Evolutionary conservation across 2,888 invertebrate species (phyloP).

Genomic region (Polietes domitor): DNA sequence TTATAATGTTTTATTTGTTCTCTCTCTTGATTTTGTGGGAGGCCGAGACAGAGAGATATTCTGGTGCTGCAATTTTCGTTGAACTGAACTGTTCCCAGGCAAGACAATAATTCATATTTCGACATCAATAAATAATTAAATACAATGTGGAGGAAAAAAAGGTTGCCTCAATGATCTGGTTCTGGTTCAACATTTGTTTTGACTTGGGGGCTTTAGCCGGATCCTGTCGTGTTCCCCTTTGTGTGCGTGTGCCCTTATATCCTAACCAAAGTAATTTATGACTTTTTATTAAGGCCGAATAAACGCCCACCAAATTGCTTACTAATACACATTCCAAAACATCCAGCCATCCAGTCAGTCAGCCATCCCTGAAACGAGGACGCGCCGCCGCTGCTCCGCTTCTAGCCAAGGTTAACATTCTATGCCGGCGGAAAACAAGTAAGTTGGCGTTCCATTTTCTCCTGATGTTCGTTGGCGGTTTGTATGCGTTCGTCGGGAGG

Average conservation of each 20-base stretch:
- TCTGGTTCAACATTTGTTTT: no score
- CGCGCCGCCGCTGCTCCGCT: no score
- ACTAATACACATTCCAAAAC: conserved; percentile 15
- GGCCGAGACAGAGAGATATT: no score
- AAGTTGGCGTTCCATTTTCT: not conserved
- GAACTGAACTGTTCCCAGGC: not conserved
- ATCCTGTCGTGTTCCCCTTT: no score
- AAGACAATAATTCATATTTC: conserved; percentile 21
- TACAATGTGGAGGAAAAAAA: not conserved
- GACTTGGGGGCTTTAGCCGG: no score
- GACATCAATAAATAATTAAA: conserved; percentile 13
- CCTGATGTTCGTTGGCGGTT: not conserved
- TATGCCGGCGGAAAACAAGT: not conserved
- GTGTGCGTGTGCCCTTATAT: no score
- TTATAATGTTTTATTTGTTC: not conserved
- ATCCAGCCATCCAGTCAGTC: not conserved
- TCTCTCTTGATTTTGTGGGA: not conserved
- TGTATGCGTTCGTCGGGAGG: not conserved
- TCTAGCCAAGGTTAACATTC: conserved; percentile 10
- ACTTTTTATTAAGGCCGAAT: conserved; percentile 30
- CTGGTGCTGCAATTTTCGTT: not conserved
- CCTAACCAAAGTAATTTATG: conserved; percentile 27
- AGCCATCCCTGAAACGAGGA: not conserved
- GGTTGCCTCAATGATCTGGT: not conserved
- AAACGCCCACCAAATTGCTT: conserved; percentile 45